Evolutionary conservation across 1,140 invertebrate species (phyloP), one percentile per base, ranked within the genome.

Genomic region (Heliconius hewitsoni): DNA sequence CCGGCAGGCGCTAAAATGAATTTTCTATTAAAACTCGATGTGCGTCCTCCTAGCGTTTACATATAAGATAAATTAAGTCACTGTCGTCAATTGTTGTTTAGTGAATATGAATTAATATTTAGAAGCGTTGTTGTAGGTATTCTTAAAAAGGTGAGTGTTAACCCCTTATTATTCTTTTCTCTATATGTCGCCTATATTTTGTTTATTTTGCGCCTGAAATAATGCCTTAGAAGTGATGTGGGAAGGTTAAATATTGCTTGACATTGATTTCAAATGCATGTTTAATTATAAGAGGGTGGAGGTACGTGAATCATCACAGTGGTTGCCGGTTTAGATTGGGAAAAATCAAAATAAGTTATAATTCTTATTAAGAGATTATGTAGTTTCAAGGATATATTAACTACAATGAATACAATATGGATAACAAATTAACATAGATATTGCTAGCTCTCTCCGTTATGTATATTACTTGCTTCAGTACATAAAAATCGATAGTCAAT

Each of bases 21-120:
- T 76, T 79, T 71, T 81, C 83, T 85, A 84, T 82, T 83, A 34
- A 8, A 71, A 72, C 30, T 72, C 71, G 71, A 39, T 19, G 71
- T 72, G 30, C 60, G 71, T 72, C 4, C 60, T 66, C 27, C 60
- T 66, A 27, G 13, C 60, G 9, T 30, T 66, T 66, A 66, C 11
- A 71, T 71, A 37, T 77, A 77, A 77, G 76, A 72, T 77, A 77
- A 71, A 77, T 76, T 79, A 83, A 82, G 52, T 50, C 37, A 71
- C 9, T n/a, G 18, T 30, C 88, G 90, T 93, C 91, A 92, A 92
- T 92, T 92, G 86, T 89, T 91, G 83, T 84, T 76, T 87, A 89
- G 86, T 90, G 86, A 85, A 83, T 90, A 89, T 86, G 83, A 55
- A 84, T 72, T 85, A 81, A 82, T 85, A 80, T 87, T 87, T 83